Evolutionary conservation across 2,888 invertebrate species (phyloP), one percentile per base, ranked within the genome.

Genomic region (Sarcophaga variegata): DNA sequence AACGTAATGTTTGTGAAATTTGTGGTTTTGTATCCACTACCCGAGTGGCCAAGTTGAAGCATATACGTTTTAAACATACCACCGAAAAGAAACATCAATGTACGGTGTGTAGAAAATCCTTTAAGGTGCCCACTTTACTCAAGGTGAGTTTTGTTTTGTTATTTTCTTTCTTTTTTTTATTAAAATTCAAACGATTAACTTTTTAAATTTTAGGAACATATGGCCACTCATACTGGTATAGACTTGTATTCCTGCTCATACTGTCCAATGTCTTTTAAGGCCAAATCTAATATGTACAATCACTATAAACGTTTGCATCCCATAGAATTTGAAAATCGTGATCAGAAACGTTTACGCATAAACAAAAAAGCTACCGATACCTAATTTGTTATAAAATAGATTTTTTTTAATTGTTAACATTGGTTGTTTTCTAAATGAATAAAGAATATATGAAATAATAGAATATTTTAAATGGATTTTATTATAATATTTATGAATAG

Each of bases 181-280:
- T 49, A 0, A 12, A n/a, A 3, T 59, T 63, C 60, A 25, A 27
- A 54, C 14, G 20, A n/a, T 37, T 47, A 22, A 14, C 45, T 64
- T 22, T 60, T 49, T n/a, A 1, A 17, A 17, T 87, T 70, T 6
- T 62, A 93, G 92, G 93, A 93, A 79, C 93, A 93, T 83, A 91
- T 92, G 90, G 91, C 93, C 59, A 92, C 92, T 1, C 92, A 92
- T 27, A 92, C 92, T 1, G 90, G 90, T 5, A 92, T 91, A 84
- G 91, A 91, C 10, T 77, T 92, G 22, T 92, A 92, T 80, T 91
- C 90, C 6, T 92, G 92, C 80, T 89, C 89, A 11, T 91, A 91
- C 86, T 92, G 92, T 69, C 90, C 91, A 25, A 90, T 91, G 88
- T 92, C 92, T n/a, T 92, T 92, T 74, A 91, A 91, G 72, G 91